Evolutionary conservation across 2,113 vertebrate species (phyloP).

Genomic region (Amblyopsis rosae): DNA sequence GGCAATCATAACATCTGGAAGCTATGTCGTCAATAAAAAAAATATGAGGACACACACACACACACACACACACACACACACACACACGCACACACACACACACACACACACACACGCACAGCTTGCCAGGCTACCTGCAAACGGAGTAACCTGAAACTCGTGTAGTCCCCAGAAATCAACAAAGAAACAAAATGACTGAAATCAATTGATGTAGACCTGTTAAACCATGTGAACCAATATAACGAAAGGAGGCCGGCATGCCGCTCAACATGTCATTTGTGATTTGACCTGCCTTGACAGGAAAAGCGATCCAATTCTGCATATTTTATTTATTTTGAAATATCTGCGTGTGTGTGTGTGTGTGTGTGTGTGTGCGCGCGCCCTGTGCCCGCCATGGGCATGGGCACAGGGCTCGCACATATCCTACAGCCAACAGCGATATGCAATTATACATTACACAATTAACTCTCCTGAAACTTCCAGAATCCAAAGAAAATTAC

Average conservation of each 20-base stretch:
- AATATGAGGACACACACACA: conserved; percentile 28
- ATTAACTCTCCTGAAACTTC: no score
- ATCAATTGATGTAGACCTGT: conserved; percentile 69
- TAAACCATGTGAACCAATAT: conserved; percentile 59
- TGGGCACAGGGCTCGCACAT: no score
- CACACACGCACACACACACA: conserved; percentile 30
- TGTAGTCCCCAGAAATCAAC: conserved; percentile 70
- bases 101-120: conserved; percentile 19
- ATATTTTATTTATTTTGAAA: not conserved
- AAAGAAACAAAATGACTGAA: conserved; percentile 74
- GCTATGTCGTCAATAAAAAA: conserved; percentile 60
- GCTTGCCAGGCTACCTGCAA: conserved; percentile 44
- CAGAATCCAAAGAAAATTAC: no score
- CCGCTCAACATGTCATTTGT: conserved; percentile 20
- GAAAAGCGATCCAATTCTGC: not conserved
- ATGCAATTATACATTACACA: no score
- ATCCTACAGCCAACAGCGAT: no score
- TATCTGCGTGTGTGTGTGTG: not conserved
- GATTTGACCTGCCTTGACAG: not conserved
- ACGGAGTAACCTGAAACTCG: conserved; percentile 67
- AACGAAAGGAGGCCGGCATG: conserved; percentile 37
- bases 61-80: conserved; percentile 1
- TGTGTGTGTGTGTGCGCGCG: not conserved
- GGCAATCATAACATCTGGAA: conserved; percentile 37
- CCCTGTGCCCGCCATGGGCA: no score